Percentiles rank a stretch among this genome's conserved stretches.
These are phyloP conservation scores for Philaethria dido DNA, from an alignment of 2,888 invertebrate species.

Conservation along the genomic window DNA sequence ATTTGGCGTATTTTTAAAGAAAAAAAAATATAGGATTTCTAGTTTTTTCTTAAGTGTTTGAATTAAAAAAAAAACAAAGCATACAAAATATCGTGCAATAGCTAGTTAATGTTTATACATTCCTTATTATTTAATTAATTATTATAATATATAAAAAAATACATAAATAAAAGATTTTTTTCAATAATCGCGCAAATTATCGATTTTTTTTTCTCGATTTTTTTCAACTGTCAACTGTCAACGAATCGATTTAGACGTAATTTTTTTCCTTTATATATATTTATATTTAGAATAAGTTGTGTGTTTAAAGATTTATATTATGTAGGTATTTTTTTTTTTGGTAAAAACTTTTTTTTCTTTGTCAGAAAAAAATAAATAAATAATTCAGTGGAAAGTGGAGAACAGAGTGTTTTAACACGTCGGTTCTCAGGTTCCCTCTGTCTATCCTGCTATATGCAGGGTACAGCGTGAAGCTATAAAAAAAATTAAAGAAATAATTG, in stretches of 20 bases:
- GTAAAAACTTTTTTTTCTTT: neutral
- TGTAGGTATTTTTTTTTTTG: constrained; percentile 2
- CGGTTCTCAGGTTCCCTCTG: no score
- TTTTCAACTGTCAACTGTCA: constrained; percentile 19
- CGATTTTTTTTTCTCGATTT: constrained; percentile 1
- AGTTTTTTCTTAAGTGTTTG: neutral
- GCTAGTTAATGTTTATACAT: constrained; percentile 6
- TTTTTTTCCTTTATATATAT: constrained; percentile 1
- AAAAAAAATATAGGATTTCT: no score
- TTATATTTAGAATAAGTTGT: constrained; percentile 19
- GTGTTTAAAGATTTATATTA: constrained; percentile 4
- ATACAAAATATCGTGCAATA: neutral
- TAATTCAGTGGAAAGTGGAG: no score
- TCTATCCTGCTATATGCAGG: no score
- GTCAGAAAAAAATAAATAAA: neutral
- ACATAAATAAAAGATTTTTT: neutral
- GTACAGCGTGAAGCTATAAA: no score
- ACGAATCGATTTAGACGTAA: neutral
- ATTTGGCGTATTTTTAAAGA: no score
- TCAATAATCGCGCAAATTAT: constrained; percentile 12
- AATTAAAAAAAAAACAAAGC: neutral
- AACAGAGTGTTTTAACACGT: no score
- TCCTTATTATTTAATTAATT: neutral
- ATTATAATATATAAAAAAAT: constrained; percentile 7
- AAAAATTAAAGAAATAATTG: neutral